Base-by-base conservation (phyloP, 2,113 vertebrate genomes). In the Ceyx cyanopectus region DNA sequence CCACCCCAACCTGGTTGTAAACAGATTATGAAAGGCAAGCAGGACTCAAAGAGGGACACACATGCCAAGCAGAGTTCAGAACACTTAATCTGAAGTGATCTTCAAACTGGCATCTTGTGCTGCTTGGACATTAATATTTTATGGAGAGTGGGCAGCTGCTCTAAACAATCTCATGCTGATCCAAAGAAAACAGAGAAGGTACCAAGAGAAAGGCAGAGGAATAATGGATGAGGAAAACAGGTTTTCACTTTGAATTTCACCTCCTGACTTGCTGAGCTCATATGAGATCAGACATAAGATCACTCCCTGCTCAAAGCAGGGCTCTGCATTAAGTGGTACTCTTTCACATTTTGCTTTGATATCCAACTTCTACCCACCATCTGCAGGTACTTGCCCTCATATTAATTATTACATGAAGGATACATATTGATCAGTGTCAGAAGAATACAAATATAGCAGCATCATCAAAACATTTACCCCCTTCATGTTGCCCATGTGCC, bases 11-110 rank as follows among this genome's bases (percentile, higher is more conserved):
- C 6, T 73, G 45, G 34, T 68, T 75, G 69, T 61, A 94, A 96
- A 90, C 58, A 62, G 51, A 65, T 79, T 17, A 84, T 3, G n/a
- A 69, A 89, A 86, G 76, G 22, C 56, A 80, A 91, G 50, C 10
- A 57, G 76, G 60, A 66, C 60, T 80, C 63, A 60, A 48, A 85
- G 37, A 87, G 11, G 21, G 54, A 50, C 18, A 69, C 50, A 37
- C 20, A 32, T 13, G 6, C 57, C 4, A 27, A 75, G 37, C 4
- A 3, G 87, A 84, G 26, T 78, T 90, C 83, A 75, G 77, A 86
- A 86, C 69, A 81, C 43, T 84, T 86, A 86, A 90, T 84, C 86
- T 65, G 53, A 90, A 95, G 21, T n/a, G 53, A 77, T 77, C 57
- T 83, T 92, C 43, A 67, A 56, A 70, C 12, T 24, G 68, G 81